Evolutionary conservation across 2,113 vertebrate species (phyloP), one percentile per base, ranked within the genome.

Genomic region (Entomyzon cyanotis): DNA sequence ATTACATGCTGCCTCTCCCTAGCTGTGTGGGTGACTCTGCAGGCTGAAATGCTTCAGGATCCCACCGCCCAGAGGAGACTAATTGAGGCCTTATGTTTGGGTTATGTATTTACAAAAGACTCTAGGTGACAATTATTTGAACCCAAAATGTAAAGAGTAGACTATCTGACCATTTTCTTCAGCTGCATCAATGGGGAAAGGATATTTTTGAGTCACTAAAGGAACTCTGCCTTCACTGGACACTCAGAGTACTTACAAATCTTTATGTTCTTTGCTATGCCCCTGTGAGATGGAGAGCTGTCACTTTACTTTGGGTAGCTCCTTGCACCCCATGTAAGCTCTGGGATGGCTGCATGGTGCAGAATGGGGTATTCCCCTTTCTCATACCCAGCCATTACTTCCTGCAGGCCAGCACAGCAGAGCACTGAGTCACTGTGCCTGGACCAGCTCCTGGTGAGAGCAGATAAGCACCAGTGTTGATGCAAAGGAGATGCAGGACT

Each of bases 381-480:
- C 60, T 80, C 42, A 10, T 31, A 25, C 59, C 76, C 59, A 70
- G 42, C 68, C 42, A 74, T 67, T 77, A 82, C 18, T 73, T 85
- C 79, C 50, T 46, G 39, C 27, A 58, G 86, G 44, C 42, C 76
- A 71, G 68, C 17, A 25, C 35, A 67, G 59, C n/a, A 67, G 56
- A 84, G 5, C 44, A 63, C 47, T 92, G 94, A 95, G 76, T 96
- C 91, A 93, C 9, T 3, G 25, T 77, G 76, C 52, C 86, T 84
- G 76, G 86, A 71, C 86, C 56, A 80, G 88, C 88, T 83, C 71
- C 28, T 24, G 35, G 39, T 5, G 19, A 74, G 64, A 77, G 73
- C 64, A 94, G 86, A 89, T 64, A 94, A 94, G 73, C 56, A 78
- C 52, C 76, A 78, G 31, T 58, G 70, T 44, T 75, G 49, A 93